Base-by-base conservation (phyloP, 2,888 invertebrate species). In the Orthonychiurus folsomi region DNA sequence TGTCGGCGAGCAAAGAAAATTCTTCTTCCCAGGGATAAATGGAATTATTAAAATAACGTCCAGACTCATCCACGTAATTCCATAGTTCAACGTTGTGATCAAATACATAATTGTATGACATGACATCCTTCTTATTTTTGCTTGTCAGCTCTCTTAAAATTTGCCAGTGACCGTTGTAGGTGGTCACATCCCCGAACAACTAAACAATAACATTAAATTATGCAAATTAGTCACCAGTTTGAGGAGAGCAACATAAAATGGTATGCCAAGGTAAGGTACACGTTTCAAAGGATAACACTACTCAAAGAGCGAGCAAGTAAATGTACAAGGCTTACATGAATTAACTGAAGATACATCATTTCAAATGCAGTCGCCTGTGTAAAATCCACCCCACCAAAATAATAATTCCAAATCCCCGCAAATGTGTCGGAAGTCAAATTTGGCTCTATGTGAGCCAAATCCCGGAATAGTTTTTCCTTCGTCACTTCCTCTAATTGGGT, bases 331-430 rank as follows among this genome's bases (percentile, higher is more conserved):
- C 37, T 37, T 37, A 37, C 37, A 37, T 37, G 37, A 37, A 37
- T 37, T 37, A 37, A 15, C 15, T 37, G 37, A 5, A 37, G 15
- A 37, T 37, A 37, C 37, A 37, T 15, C 5, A 37, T 5, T 37
- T 15, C 15, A 37, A 37, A 37, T 37, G 37, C 37, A 15, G 37
- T 9, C 15, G 5, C 37, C 15, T 37, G 37, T 37, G 37, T 37
- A 23, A 52, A 52, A 21, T 20, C 21, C 5, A 52, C 52, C 28
- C 25, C 24, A 25, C 56, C 65, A 63, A 72, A 70, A 61, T 72
- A 72, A 60, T 63, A 68, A 21, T 59, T 63, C 70, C 70, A 72
- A 61, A 71, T 65, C 50, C 65, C 69, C n/a, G 68, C 57, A 50
- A 69, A 69, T n/a, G 69, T 61, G 9, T 61, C 59, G 2, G 63